Evolutionary conservation across 2,797 vertebrate species (phyloP), one percentile per base, ranked within the genome.

Genomic region (Oreortyx pictus): DNA sequence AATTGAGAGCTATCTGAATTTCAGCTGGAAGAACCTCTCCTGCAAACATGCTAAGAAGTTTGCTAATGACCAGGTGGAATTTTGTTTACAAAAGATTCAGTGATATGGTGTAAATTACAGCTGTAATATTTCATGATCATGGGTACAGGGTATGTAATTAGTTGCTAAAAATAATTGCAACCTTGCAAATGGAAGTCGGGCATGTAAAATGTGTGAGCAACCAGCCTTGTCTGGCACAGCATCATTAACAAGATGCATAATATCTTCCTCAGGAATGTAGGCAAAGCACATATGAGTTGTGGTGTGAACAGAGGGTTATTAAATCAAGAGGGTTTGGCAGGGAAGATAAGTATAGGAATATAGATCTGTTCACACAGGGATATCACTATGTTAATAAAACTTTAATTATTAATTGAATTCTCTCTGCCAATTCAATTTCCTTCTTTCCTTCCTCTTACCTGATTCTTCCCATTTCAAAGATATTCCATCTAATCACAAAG

Each of bases 91-190:
- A 44, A 70, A 41, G 23, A 50, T 88, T 74, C 50, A 47, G 16
- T 15, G 82, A 67, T 93, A 59, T 3, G 77, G 46, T 77, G 31
- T 61, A 89, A 94, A 87, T 47, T 39, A 57, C 33, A 92, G 43
- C 77, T 80, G 61, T 86, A 90, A 87, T 75, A 27, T 91, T 87
- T 73, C 50, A 37, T 43, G 62, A 50, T 31, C 18, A 4, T 37
- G 67, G 60, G 79, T 59, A 31, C 49, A 65, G 17, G 16, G 15
- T 80, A 56, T 39, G 50, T 59, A 96, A 93, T 93, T 91, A 93
- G 29, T 46, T 92, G 73, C 82, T 92, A 89, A 96, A 97, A 95
- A 91, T 94, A 94, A 95, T 93, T 91, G 44, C 35, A 83, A 4
- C 73, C 49, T 86, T 90, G 9, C 59, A 61, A 85, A 76, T 74